phyloP scores from a whole-genome alignment of 2,888 invertebrate genomes.

The Macroteleia sp. region DNA sequence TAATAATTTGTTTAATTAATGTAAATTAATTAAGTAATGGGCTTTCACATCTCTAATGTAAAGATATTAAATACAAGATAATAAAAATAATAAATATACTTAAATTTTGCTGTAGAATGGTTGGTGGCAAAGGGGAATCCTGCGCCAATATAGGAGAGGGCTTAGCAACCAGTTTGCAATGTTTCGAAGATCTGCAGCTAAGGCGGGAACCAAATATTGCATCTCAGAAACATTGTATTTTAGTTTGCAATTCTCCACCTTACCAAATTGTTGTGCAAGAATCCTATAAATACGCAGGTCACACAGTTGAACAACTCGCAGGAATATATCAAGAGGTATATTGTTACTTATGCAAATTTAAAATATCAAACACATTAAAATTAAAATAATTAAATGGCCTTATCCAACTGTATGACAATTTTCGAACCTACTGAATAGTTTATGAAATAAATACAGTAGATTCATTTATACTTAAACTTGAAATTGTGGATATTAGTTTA shows the following conservation, averaged over 20 bases:
- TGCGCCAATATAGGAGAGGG: constrained; percentile 96
- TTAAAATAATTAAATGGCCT: too few relatives aligned
- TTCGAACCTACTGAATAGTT: too few relatives aligned
- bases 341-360: too few relatives aligned
- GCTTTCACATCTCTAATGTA: too few relatives aligned
- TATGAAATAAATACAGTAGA: too few relatives aligned
- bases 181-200: constrained; percentile 93
- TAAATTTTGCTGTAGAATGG: constrained; percentile 88
- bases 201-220: constrained; percentile 85
- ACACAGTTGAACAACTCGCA: constrained; percentile 94
- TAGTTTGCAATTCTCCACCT: constrained; percentile 96
- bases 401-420: too few relatives aligned
- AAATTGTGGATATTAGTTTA: too few relatives aligned
- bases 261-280: constrained; percentile 94
- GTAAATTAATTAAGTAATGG: too few relatives aligned
- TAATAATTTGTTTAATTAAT: too few relatives aligned
- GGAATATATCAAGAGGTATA: constrained; percentile 89
- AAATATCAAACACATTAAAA: too few relatives aligned
- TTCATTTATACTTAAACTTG: too few relatives aligned
- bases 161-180: constrained; percentile 92
- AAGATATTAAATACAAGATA: too few relatives aligned
- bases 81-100: constrained; percentile 12
- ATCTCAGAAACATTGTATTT: constrained; percentile 90
- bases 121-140: constrained; percentile 95
- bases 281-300: constrained; percentile 89